Percentiles rank a stretch among this genome's conserved stretches.
Conservation (phyloP, 2,797 vertebrate species). For the Nyctalus aviator region DNA sequence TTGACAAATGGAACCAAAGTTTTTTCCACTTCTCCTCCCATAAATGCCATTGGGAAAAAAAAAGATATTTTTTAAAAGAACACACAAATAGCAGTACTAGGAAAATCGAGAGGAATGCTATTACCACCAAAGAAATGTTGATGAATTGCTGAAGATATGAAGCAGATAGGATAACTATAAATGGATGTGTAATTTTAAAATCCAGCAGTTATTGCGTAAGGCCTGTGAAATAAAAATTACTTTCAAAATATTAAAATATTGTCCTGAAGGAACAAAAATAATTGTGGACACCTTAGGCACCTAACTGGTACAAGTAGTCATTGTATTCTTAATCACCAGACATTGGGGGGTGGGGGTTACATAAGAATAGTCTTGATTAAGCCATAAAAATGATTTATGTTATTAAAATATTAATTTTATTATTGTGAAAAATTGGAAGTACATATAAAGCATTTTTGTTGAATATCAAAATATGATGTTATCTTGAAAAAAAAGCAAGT, state of each 20-base stretch:
- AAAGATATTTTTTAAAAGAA: neutral
- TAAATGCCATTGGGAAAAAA: constrained; percentile 62
- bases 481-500: neutral
- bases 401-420: constrained; percentile 46
- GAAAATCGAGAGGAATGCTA: constrained; percentile 16
- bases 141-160: constrained; percentile 45
- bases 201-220: neutral
- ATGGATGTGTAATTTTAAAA: neutral
- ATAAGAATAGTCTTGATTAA: neutral
- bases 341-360: neutral
- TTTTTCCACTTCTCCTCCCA: constrained; percentile 53
- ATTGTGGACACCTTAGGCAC: neutral
- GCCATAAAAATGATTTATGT: neutral
- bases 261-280: neutral
- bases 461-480: constrained; percentile 17
- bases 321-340: neutral
- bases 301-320: neutral
- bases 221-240: neutral
- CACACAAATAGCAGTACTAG: neutral
- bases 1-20: constrained; percentile 22
- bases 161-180: constrained; percentile 18
- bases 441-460: neutral
- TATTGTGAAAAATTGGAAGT: constrained; percentile 15
- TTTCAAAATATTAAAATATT: constrained; percentile 23
- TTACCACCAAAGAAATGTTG: neutral